These are phyloP conservation scores for Hyposoter dolosus DNA, from an alignment of 2,888 invertebrate species.

Conservation along the genomic window DNA sequence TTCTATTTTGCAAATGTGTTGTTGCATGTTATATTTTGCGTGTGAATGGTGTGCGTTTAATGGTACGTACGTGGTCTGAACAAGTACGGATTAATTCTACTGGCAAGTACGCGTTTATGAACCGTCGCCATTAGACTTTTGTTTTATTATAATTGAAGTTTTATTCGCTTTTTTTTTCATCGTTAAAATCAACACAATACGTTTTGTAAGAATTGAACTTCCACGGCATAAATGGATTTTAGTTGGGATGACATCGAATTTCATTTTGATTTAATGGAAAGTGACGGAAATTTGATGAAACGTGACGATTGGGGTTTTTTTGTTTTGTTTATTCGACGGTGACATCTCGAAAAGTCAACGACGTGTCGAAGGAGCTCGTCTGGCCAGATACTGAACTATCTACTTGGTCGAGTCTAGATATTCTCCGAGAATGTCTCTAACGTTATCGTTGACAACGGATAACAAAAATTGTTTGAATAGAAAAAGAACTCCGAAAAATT, in stretches of 20 bases:
- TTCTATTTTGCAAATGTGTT: background rate
- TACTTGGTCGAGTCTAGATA: constrained; percentile 17
- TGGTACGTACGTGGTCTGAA: background rate
- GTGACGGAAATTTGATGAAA: background rate
- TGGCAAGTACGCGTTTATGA: background rate
- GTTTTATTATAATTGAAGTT: background rate
- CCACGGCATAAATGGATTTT: background rate
- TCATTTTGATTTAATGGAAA: background rate
- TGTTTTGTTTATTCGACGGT: background rate
- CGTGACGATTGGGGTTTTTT: background rate
- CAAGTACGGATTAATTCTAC: constrained; percentile 5
- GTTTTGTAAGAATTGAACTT: background rate
- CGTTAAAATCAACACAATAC: background rate
- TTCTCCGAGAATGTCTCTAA: background rate
- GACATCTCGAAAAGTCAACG: background rate
- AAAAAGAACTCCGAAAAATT: background rate
- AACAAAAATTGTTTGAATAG: background rate
- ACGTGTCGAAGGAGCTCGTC: background rate
- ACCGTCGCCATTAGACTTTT: background rate
- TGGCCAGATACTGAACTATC: constrained; percentile 25
- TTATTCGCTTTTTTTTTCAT: background rate
- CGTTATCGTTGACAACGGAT: background rate
- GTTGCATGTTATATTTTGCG: background rate
- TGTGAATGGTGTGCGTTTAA: background rate
- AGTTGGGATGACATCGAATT: background rate